A percentile compares a stretch with the other conserved stretches of the same genome.
Evolutionary conservation across 2,113 vertebrate genomes (phyloP).

Genomic region (Colinus virginianus): DNA sequence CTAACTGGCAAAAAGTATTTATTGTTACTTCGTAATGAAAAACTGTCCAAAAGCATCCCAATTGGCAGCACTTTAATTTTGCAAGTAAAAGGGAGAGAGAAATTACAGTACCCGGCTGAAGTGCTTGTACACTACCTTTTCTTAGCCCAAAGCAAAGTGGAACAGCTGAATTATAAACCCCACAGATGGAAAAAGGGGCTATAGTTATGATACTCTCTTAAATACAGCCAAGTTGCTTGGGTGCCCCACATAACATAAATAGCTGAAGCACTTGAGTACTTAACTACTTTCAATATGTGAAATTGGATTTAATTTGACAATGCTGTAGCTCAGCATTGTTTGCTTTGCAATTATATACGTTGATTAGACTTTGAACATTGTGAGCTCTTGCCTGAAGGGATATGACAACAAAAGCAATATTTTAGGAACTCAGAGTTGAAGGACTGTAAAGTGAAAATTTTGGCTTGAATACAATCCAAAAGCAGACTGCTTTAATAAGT

Average conservation of each 20-base stretch:
- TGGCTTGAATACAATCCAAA: slow-evolving; percentile 8
- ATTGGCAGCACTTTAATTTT: neutral
- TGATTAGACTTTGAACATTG: slow-evolving; percentile 63
- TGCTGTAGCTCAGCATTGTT: slow-evolving; percentile 59
- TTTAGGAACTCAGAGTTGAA: slow-evolving; percentile 17
- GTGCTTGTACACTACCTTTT: slow-evolving; percentile 20
- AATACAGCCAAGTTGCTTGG: slow-evolving; percentile 43
- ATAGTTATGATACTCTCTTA: slow-evolving; percentile 11
- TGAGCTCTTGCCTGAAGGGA: slow-evolving; percentile 58
- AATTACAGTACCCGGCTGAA: slow-evolving; percentile 32
- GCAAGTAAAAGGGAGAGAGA: neutral
- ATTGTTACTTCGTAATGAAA: neutral
- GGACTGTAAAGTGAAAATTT: neutral
- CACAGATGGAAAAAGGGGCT: slow-evolving; percentile 42
- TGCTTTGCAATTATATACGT: slow-evolving; percentile 66
- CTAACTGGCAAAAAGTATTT: neutral
- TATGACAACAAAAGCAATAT: slow-evolving; percentile 55
- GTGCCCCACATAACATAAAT: slow-evolving; percentile 43
- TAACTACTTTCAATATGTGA: slow-evolving; percentile 51
- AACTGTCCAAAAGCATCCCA: neutral
- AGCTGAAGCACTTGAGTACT: slow-evolving; percentile 52
- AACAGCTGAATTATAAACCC: slow-evolving; percentile 50
- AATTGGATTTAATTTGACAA: slow-evolving; percentile 63
- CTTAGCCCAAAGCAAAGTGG: slow-evolving; percentile 50
- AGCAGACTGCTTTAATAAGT: slow-evolving; percentile 1